Base-by-base conservation (phyloP, 2,797 vertebrate species). In the Chloroceryle amazona region DNA sequence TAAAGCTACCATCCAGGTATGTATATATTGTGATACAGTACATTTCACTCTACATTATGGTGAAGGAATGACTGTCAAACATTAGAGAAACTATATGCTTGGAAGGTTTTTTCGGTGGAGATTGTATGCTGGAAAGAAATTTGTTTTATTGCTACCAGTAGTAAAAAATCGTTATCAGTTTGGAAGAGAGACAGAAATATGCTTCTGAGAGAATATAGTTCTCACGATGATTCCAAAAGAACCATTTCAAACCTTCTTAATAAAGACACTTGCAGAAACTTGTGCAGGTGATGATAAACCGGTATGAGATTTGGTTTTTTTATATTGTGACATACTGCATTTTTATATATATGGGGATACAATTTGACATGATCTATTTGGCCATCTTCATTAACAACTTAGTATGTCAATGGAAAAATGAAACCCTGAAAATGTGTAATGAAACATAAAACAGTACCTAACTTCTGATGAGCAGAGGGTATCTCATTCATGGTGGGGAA, bases 401-500 rank as follows among this genome's bases (percentile, higher is more conserved):
- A 20, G 65, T 31, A 25, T 65, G 65, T 35, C 76, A 86, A 28
- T 8, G 20, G 73, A 51, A 88, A 96, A 96, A 79, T 90, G 88
- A 62, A 71, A 68, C 66, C 10, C 62, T 86, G 92, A 68, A 90
- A 86, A 90, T 70, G 39, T 72, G 73, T 79, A 90, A 88, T 78
- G 85, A 66, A 90, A 92, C 88, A 90, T 90, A 81, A 91, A 94
- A 90, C 88, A 44, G 58, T 75, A 81, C 66, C 88, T 81, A 86
- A 62, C 76, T 92, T 61, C 88, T 95, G 94, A 95, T 96, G 96
- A 96, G 92, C n/a, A 20, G 61, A 81, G 68, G 83, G 58, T 78
- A 78, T 65, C 85, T 93, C 88, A 95, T 96, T 66, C 54, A 68
- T 95, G 70, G 68, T 41, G 13, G 52, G 39, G 49, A 90, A 94